These are phyloP conservation scores for Himalopsyche kuldschensis DNA, from an alignment of 2,888 invertebrate genomes.

Conservation along the genomic window DNA sequence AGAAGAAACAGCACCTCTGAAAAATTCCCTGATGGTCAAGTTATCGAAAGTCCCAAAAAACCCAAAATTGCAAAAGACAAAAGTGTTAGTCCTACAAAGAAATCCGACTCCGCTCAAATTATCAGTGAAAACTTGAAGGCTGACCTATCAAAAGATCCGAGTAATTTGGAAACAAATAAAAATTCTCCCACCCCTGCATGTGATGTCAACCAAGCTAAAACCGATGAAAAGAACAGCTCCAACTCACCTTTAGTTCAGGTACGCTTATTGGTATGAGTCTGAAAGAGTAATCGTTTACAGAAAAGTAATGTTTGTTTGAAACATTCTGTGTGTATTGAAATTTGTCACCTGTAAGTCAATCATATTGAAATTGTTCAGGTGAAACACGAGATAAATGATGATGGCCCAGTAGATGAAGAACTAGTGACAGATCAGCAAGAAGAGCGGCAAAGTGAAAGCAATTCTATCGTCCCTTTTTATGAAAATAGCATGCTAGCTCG, in stretches of 20 bases:
- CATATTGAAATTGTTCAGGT: slow-evolving; percentile 20
- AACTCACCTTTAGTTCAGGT: neutral
- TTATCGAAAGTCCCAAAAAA: slow-evolving; percentile 48
- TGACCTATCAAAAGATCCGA: neutral
- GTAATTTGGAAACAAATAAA: neutral
- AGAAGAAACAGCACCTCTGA: slow-evolving; percentile 57
- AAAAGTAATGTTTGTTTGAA: too few species aligned
- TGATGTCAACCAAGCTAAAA: neutral
- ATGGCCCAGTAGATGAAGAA: slow-evolving; percentile 5
- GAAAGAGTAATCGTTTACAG: too few species aligned
- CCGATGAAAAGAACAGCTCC: neutral
- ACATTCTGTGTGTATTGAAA: too few species aligned
- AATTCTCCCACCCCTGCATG: neutral
- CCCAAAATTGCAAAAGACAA: slow-evolving; percentile 49
- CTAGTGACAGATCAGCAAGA: slow-evolving; percentile 1
- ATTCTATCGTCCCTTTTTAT: slow-evolving; percentile 48
- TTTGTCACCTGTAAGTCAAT: neutral
- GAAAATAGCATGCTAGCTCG: slow-evolving; percentile 61
- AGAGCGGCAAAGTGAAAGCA: neutral
- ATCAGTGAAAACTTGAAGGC: neutral
- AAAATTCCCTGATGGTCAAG: slow-evolving; percentile 10
- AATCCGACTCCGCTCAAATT: slow-evolving; percentile 18
- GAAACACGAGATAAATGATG: slow-evolving; percentile 32
- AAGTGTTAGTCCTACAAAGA: slow-evolving; percentile 46
- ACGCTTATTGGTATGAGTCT: too few species aligned